These are phyloP conservation scores for Chauna torquata DNA, from an alignment of 2,113 vertebrate species.

Conservation along the genomic window DNA sequence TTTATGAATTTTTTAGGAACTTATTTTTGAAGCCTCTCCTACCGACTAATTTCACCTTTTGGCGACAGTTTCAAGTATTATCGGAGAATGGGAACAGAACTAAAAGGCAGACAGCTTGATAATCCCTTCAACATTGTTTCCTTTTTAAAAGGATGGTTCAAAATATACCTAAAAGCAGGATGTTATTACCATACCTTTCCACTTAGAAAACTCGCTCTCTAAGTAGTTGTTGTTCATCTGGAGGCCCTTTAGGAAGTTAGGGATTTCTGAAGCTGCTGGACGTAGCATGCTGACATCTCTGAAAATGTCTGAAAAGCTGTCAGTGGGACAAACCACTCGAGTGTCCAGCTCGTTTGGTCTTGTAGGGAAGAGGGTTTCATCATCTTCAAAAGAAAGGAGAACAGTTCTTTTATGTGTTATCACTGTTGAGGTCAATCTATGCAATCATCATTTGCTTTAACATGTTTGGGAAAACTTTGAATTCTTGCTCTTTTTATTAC, in stretches of 20 bases:
- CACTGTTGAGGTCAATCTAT: not conserved
- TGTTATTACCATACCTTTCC: conserved; percentile 74
- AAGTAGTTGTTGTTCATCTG: conserved; percentile 75
- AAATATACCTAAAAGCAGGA: not conserved
- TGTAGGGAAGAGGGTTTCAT: conserved; percentile 54
- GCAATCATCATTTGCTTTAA: not conserved
- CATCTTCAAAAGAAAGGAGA: conserved; percentile 55
- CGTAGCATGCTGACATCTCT: conserved; percentile 71
- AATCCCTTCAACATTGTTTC: not conserved
- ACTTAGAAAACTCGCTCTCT: conserved; percentile 72
- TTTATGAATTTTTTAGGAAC: not conserved
- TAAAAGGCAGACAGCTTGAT: not conserved
- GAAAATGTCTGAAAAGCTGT: conserved; percentile 71
- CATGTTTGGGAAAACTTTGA: not conserved
- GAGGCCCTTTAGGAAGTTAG: conserved; percentile 78
- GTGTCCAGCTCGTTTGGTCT: conserved; percentile 72
- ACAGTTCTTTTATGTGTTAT: not conserved
- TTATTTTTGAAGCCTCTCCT: not conserved
- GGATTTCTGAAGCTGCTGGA: conserved; percentile 75
- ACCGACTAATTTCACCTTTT: not conserved
- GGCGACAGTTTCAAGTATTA: not conserved
- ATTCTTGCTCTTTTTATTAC: not conserved
- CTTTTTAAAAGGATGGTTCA: not conserved
- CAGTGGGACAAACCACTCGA: conserved; percentile 58
- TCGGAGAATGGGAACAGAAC: not conserved